Base-by-base conservation (phyloP, 2,888 invertebrate species). In the Elegia similella region DNA sequence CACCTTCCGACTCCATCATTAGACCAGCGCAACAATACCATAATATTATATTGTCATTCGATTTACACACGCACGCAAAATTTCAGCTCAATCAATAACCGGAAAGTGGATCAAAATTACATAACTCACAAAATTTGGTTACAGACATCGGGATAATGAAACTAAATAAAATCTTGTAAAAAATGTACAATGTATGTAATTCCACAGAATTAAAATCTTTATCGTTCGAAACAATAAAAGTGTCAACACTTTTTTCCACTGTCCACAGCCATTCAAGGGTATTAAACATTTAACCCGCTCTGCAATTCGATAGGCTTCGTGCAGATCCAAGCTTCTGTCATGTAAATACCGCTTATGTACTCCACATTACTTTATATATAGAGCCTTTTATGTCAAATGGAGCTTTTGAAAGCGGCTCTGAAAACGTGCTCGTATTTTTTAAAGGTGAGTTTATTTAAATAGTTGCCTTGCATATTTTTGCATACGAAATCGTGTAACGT, bases 321-420 rank as follows among this genome's bases (percentile, higher is more conserved):
- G 54, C 54, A 55, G 44, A 55, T 53, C 38, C 23, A 38, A 29
- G 52, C 53, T 48, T 57, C 47, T 47, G 42, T 32, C 57, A 57
- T 57, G 48, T 54, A 57, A 57, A 53, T 57, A 47, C 42, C 23
- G 38, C 6, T 58, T 42, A 66, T 68, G 64, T 62, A 61, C 61
- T 68, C 63, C 67, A 67, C 70, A 69, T 68, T 46, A 46, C 42
- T 16, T 55, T 12, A 13, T 55, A 44, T 34, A 55, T 32, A 23
- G 17, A 42, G 48, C 42, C 47, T 53, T 57, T 52, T 42, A 57
- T 55, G 54, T 55, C 54, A 44, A 44, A 55, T 55, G 32, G 42
- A 58, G 60, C 65, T 65, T 64, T 69, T 67, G 64, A 66, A 68
- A 68, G 65, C 46, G 57, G 60, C 15, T 10, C 34, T 50, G 50